phyloP scores from a whole-genome alignment of 92 coral and sea anemone species.

The Epizoanthus fatuus region DNA sequence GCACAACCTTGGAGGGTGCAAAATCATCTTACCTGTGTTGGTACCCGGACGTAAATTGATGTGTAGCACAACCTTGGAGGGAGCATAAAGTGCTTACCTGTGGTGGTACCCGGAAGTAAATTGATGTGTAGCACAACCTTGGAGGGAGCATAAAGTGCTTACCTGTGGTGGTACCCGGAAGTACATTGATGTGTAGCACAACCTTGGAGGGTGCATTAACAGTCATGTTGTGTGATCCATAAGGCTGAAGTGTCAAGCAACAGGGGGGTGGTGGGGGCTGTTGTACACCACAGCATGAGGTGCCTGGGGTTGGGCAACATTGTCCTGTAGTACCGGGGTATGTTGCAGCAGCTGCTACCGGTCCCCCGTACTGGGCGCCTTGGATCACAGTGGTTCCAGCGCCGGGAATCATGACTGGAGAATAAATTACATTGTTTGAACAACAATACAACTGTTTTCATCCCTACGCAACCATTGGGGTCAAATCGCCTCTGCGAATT shows the following conservation, averaged over 20 bases:
- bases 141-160: background rate
- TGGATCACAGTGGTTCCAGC: constrained; percentile 37
- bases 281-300: constrained; percentile 19
- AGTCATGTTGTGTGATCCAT: constrained; percentile 35
- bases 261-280: constrained; percentile 35
- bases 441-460: too few relatives aligned
- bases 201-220: constrained; percentile 50
- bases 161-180: constrained; percentile 37
- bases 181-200: constrained; percentile 34
- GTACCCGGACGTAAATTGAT: constrained; percentile 35
- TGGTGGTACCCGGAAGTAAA: background rate
- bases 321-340: background rate
- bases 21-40: constrained; percentile 5
- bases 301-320: background rate
- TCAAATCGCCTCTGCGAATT: too few relatives aligned
- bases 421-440: background rate
- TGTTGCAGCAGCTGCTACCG: background rate
- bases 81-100: constrained; percentile 4
- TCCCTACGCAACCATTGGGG: too few relatives aligned
- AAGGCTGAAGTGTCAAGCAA: constrained; percentile 38
- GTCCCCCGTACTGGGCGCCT: constrained; percentile 20
- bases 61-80: constrained; percentile 28
- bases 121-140: constrained; percentile 14
- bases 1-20: constrained; percentile 1
- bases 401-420: constrained; percentile 23